phyloP scores from a whole-genome alignment of 2,113 vertebrate genomes.

The Ctenodactylus gundi region DNA sequence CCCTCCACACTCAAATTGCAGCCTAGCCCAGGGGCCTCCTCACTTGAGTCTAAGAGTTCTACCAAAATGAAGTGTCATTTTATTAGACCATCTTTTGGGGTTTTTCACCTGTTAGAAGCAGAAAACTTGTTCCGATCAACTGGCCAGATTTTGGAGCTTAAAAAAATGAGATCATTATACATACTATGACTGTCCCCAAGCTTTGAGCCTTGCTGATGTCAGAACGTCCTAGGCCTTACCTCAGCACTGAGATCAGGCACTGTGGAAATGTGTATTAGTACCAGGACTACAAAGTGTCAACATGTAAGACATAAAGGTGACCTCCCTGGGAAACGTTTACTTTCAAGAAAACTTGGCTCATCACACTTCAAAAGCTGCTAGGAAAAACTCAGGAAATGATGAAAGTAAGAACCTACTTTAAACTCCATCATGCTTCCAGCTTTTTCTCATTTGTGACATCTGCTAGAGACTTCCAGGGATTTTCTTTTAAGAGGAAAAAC shows the following conservation, averaged over 20 bases:
- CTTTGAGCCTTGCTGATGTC: background rate
- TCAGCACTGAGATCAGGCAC: background rate
- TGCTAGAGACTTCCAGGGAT: conserved; percentile 40
- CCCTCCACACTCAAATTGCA: too few species aligned
- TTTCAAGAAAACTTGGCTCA: conserved; percentile 37
- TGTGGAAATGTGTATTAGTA: background rate
- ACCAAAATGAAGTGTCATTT: background rate
- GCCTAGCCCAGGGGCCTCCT: too few species aligned
- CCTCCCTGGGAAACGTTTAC: conserved; percentile 27
- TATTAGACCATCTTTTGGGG: background rate
- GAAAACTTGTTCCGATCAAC: background rate
- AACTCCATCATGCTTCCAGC: conserved; percentile 44
- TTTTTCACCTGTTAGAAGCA: background rate
- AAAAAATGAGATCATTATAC: background rate
- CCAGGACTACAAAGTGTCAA: background rate
- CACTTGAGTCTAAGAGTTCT: background rate
- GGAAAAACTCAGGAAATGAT: background rate
- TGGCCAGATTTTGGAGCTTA: background rate
- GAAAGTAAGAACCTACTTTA: conserved; percentile 54
- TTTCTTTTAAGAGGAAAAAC: background rate
- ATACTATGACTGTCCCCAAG: background rate
- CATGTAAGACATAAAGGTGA: background rate
- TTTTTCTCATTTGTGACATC: conserved; percentile 54
- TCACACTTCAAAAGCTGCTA: conserved; percentile 42
- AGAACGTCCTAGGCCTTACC: background rate